Base-by-base conservation (phyloP, 2,113 vertebrate genomes). In the Coptodon bakossiorum region DNA sequence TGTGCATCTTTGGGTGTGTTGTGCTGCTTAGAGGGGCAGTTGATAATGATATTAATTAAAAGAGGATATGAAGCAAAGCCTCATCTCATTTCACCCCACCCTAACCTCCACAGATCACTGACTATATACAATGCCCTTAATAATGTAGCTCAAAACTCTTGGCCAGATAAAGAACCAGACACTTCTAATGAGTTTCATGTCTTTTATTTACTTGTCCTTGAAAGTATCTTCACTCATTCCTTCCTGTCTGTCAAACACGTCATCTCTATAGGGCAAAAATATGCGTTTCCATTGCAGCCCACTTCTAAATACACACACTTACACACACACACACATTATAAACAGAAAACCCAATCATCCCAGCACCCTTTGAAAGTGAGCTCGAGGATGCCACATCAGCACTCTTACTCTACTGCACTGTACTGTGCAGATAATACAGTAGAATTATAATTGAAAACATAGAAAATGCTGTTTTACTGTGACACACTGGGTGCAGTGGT, bases 21-120 rank as follows among this genome's bases (percentile, higher is more conserved):
- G 81, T 80, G 45, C 68, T 82, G 78, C 34, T 88, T 87, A 84
- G 90, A 85, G 87, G 73, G 85, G 84, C 38, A 82, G 79, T 79
- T 89, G 92, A 90, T 93, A 90, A 91, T 93, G 81, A 89, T 90
- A 93, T 92, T 92, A 94, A 95, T 95, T 95, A 94, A 94, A 92
- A 85, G 83, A 91, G 87, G 93, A 92, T 91, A 90, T 90, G 91
- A 93, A 93, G 94, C 91, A 92, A 84, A 92, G 40, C 86, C 71
- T 90, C 89, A 73, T 94, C 86, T 89, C 89, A 90, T 89, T 87
- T 89, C 83, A 81, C 68, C 86, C 82, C 45, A 78, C 45, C 73
- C 45, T 78, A 78, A 78, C 86, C 83, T 43, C 66, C 71, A 84
- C 90, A 93, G 87, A 93, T 90, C 92, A 90, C 71, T 88, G 90